Conservation (phyloP, 1,140 invertebrate species). For the Probaryconus sp. region DNA sequence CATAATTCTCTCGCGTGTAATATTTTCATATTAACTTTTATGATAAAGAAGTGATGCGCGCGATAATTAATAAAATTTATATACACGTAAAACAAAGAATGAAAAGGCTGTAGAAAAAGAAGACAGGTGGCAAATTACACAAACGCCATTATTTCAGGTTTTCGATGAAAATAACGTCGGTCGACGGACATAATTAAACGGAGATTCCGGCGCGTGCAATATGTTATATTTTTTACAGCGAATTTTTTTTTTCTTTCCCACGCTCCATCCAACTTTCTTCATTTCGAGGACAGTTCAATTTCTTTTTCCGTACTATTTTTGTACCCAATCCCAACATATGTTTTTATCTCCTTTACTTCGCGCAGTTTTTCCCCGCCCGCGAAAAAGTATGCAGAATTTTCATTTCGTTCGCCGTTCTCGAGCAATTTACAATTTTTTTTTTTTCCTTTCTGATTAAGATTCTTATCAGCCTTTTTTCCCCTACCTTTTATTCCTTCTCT, state of each 20-base stretch:
- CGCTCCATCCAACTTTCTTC: slow-evolving; percentile 53
- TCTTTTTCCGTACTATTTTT: slow-evolving; percentile 42
- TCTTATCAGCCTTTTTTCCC: slow-evolving; percentile 54
- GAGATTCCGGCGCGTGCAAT: slow-evolving; percentile 6
- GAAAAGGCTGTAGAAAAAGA: too few species aligned
- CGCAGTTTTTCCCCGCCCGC: slow-evolving; percentile 36
- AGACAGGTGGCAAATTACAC: too few species aligned
- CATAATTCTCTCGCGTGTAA: too few species aligned
- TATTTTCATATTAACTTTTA: too few species aligned
- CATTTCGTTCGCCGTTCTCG: slow-evolving; percentile 55
- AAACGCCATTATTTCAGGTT: too few species aligned
- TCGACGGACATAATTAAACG: slow-evolving; percentile 44
- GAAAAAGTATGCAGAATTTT: slow-evolving; percentile 58
- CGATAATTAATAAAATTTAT: too few species aligned
- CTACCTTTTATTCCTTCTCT: slow-evolving; percentile 35
- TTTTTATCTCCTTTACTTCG: slow-evolving; percentile 41
- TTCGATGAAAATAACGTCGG: slow-evolving; percentile 8
- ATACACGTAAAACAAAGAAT: too few species aligned
- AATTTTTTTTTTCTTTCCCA: too few species aligned
- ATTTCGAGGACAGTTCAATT: slow-evolving; percentile 55
- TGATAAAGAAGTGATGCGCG: too few species aligned
- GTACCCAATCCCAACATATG: slow-evolving; percentile 41
- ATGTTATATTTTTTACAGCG: slow-evolving; percentile 17
- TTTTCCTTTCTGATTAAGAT: slow-evolving; percentile 67
- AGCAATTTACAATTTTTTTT: slow-evolving; percentile 69